These are phyloP conservation scores for Coenonympha arcania DNA, from an alignment of 2,888 invertebrate species.

Conservation along the genomic window DNA sequence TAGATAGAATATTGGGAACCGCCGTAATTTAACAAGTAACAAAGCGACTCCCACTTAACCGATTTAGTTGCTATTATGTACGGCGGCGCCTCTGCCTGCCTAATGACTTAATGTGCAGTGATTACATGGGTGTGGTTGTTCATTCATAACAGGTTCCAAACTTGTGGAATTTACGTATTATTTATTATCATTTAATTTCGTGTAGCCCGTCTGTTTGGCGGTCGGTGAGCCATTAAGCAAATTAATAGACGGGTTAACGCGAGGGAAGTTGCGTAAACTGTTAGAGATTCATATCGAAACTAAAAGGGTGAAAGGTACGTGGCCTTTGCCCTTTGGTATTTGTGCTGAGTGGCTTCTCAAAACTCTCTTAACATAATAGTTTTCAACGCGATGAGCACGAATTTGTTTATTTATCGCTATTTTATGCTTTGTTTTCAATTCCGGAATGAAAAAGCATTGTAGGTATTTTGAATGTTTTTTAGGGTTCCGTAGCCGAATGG, in stretches of 20 bases:
- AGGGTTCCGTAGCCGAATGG: too few species aligned
- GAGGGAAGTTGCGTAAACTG: conserved; percentile 8
- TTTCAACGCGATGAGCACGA: background rate
- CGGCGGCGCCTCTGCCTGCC: conserved; percentile 17
- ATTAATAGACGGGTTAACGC: conserved; percentile 2
- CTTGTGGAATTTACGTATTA: conserved; percentile 19
- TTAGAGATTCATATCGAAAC: background rate
- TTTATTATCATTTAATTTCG: conserved; percentile 19
- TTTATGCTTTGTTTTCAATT: too few species aligned
- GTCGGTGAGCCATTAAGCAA: conserved; percentile 8
- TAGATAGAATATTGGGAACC: too few species aligned
- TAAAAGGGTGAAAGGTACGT: conserved; percentile 8
- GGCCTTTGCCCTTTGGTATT: background rate
- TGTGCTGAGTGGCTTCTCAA: background rate
- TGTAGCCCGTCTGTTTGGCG: conserved; percentile 7
- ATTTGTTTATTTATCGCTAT: background rate
- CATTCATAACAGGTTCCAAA: conserved; percentile 19
- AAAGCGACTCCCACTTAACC: background rate
- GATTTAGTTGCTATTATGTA: conserved; percentile 12
- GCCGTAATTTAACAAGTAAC: too few species aligned
- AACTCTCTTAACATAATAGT: background rate
- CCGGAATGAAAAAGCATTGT: too few species aligned
- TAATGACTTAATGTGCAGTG: conserved; percentile 21
- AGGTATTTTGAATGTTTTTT: too few species aligned
- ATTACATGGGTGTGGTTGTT: conserved; percentile 16